A percentile compares a stretch with the other conserved stretches of the same genome.
These are phyloP conservation scores for Tragelaphus buxtoni DNA, from an alignment of 2,113 vertebrate genomes.

Conservation along the genomic window DNA sequence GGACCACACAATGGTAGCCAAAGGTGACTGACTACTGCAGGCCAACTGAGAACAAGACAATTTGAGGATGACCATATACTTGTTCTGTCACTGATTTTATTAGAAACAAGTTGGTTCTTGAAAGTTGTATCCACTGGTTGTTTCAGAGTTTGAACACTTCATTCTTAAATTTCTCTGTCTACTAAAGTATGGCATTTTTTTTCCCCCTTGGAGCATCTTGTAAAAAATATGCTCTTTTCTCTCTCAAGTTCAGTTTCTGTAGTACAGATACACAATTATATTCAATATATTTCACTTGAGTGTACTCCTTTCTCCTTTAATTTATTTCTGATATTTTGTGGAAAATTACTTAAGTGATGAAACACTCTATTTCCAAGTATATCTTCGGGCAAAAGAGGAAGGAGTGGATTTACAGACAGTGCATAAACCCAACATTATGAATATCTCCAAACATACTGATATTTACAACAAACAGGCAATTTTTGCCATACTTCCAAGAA, in stretches of 20 bases:
- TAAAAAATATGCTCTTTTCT: conserved; percentile 21
- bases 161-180: no score
- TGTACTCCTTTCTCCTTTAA: conserved; percentile 39
- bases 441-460: conserved; percentile 32
- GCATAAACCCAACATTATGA: conserved; percentile 37
- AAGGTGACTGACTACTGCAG: no score
- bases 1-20: no score
- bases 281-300: conserved; percentile 4
- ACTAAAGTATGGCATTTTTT: background rate
- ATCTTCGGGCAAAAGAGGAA: conserved; percentile 43
- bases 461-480: conserved; percentile 40
- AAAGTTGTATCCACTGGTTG: background rate
- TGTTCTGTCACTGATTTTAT: background rate
- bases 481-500: conserved; percentile 38
- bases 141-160: background rate
- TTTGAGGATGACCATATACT: no score
- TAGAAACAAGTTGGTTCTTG: background rate
- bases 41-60: no score
- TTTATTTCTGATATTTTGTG: conserved; percentile 61
- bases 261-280: conserved; percentile 34
- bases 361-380: conserved; percentile 46
- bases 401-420: conserved; percentile 13
- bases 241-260: background rate
- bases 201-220: conserved; percentile 29
- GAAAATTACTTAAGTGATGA: conserved; percentile 52